Conservation (phyloP, 1,140 invertebrate genomes). For the Penaeus chinensis region DNA sequence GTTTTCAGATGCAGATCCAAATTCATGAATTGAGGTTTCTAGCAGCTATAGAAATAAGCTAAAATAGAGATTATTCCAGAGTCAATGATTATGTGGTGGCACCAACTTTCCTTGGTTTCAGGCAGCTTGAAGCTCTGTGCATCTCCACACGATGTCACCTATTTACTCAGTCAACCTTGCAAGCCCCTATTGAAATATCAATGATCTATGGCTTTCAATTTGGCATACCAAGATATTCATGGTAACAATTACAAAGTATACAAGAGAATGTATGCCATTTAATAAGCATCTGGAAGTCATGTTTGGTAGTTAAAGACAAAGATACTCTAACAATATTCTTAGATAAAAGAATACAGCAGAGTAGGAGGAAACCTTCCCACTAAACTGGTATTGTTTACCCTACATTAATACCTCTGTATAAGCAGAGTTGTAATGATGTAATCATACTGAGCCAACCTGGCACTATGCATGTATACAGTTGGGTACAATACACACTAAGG, state of each 20-base stretch:
- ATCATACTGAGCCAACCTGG: not conserved
- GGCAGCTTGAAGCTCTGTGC: slow-evolving; percentile 12
- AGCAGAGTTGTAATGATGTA: slow-evolving; percentile 12
- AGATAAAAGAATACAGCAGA: slow-evolving; percentile 29
- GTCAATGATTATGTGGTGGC: not conserved
- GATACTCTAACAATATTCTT: slow-evolving; percentile 36
- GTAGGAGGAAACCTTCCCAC: not conserved
- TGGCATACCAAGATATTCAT: too few species aligned
- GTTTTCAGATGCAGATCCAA: not conserved
- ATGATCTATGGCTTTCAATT: slow-evolving; percentile 2
- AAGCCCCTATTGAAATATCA: not conserved
- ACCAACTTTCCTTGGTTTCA: not conserved
- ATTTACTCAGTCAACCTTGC: not conserved
- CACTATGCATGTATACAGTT: too few species aligned
- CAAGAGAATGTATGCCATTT: too few species aligned
- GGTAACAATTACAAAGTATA: too few species aligned
- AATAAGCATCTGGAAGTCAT: not conserved
- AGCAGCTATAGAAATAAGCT: slow-evolving; percentile 3
- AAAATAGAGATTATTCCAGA: not conserved
- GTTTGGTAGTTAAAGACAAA: not conserved
- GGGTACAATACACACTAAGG: too few species aligned
- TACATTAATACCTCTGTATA: not conserved
- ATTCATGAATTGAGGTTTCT: too few species aligned
- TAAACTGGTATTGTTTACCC: not conserved
- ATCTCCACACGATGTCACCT: not conserved